Percentiles rank a stretch among this genome's conserved stretches.
phyloP scores from a whole-genome alignment of 2,888 invertebrate genomes.

The Volucella bombylans region DNA sequence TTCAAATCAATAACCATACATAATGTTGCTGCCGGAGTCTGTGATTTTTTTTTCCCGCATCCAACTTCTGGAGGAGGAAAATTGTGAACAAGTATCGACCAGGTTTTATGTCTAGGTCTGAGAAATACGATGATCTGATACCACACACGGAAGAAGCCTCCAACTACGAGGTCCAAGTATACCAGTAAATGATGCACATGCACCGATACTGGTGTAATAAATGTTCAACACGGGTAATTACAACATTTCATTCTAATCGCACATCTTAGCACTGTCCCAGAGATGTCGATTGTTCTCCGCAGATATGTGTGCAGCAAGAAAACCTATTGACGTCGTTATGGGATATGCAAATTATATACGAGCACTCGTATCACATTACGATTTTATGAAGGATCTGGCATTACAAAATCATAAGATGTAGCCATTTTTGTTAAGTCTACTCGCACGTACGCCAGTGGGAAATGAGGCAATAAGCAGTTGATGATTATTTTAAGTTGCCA shows the following conservation, averaged over 20 bases:
- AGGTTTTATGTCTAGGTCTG: not conserved
- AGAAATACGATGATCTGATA: constrained; percentile 70
- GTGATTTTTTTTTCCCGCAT: constrained; percentile 12
- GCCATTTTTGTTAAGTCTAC: too few relatives aligned
- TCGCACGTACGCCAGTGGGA: too few relatives aligned
- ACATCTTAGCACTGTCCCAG: constrained; percentile 66
- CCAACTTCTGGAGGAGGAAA: constrained; percentile 1
- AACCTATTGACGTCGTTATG: constrained; percentile 15
- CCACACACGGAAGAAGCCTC: constrained; percentile 72
- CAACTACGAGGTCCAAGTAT: constrained; percentile 23
- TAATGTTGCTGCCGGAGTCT: constrained; percentile 49
- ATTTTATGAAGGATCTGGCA: constrained; percentile 12
- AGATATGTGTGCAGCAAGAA: not conserved
- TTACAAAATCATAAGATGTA: not conserved
- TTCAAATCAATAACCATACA: constrained; percentile 73
- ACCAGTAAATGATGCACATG: constrained; percentile 66
- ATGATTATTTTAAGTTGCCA: too few relatives aligned
- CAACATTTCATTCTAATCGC: constrained; percentile 74
- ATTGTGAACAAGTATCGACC: not conserved
- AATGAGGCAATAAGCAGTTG: too few relatives aligned
- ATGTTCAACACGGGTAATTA: constrained; percentile 73
- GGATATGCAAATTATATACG: constrained; percentile 43
- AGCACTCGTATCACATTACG: constrained; percentile 7
- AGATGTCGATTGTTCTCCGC: constrained; percentile 58
- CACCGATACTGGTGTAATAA: constrained; percentile 68